Evolutionary conservation across 2,888 invertebrate genomes (phyloP).

Genomic region (Apomyelois bistriatella): DNA sequence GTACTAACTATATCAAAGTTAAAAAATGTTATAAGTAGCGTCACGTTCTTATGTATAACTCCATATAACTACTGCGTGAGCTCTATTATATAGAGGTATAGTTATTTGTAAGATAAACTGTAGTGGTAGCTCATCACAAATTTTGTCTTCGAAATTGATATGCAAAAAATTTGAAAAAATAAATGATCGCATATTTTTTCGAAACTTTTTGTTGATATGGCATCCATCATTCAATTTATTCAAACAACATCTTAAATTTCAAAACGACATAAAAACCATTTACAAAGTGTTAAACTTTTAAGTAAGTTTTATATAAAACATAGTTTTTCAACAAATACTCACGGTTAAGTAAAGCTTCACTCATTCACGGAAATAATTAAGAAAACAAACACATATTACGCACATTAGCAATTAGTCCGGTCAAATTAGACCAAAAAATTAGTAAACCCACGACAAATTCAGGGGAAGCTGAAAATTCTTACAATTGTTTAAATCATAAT

Average conservation of each 20-base stretch:
- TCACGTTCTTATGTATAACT: too few relatives aligned
- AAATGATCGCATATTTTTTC: conserved; percentile 3
- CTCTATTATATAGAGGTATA: too few relatives aligned
- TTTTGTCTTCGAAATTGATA: conserved; percentile 4
- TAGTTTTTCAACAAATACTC: background rate
- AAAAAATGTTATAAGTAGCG: too few relatives aligned
- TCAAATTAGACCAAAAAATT: too few relatives aligned
- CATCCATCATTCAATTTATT: background rate
- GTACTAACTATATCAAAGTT: too few relatives aligned
- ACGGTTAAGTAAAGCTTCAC: background rate
- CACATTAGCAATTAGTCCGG: conserved; percentile 24
- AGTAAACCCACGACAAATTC: too few relatives aligned
- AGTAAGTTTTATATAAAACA: background rate
- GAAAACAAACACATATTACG: conserved; percentile 22
- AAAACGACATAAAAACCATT: conserved; percentile 5
- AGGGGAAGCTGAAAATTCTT: too few relatives aligned
- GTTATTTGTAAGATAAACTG: too few relatives aligned
- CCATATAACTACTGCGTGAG: too few relatives aligned
- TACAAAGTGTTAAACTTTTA: background rate
- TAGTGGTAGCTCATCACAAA: too few relatives aligned
- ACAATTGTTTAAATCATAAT: too few relatives aligned
- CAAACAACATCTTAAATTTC: background rate
- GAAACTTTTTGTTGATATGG: conserved; percentile 20
- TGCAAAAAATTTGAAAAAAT: conserved; percentile 16
- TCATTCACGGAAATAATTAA: conserved; percentile 1